Evolutionary conservation across 2,888 invertebrate genomes (phyloP), one percentile per base, ranked within the genome.

Genomic region (Clunio marinus): DNA sequence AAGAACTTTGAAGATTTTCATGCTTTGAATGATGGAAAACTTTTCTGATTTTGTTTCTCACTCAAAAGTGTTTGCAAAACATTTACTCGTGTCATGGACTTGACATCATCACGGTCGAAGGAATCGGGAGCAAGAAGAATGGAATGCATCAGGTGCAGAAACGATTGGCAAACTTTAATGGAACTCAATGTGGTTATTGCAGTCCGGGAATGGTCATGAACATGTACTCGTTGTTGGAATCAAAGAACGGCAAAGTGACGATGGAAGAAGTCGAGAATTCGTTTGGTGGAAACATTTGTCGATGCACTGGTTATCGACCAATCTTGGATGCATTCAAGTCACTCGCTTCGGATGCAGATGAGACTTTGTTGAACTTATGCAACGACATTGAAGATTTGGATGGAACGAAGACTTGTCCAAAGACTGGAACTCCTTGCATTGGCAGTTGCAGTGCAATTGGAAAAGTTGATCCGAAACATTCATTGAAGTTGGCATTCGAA

Each of bases 141-240:
- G 87, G 88, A 1, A 88, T 88, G 74, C 86, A 89, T 73, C 80
- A 82, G 0, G 79, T 89, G 15, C 88, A 88, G 75, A 79, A 80
- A 69, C 76, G 82, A 1, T 74, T 88, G 41, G 86, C 85, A 0
- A 78, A 83, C 51, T 81, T 83, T 73, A 84, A 86, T 73, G 89
- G 88, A 0, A 83, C 85, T 0, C 89, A 89, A 75, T 89, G 88
- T 74, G 89, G 89, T 0, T 88, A 81, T 75, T 91, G 91, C 74
- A 84, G 86, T 24, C 84, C 89, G 0, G 90, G 88, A 7, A 89
- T 88, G 85, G 83, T 90, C 45, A 88, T 88, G 88, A 85, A 84
- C 73, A 88, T 88, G 87, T 85, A 84, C 76, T 77, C 80, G 77
- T 77, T 72, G 51, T 74, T 78, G 62, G 77, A 80, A 72, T 74